These are phyloP conservation scores for Proterorhinus semilunaris DNA, from an alignment of 2,113 vertebrate genomes.

Conservation along the genomic window DNA sequence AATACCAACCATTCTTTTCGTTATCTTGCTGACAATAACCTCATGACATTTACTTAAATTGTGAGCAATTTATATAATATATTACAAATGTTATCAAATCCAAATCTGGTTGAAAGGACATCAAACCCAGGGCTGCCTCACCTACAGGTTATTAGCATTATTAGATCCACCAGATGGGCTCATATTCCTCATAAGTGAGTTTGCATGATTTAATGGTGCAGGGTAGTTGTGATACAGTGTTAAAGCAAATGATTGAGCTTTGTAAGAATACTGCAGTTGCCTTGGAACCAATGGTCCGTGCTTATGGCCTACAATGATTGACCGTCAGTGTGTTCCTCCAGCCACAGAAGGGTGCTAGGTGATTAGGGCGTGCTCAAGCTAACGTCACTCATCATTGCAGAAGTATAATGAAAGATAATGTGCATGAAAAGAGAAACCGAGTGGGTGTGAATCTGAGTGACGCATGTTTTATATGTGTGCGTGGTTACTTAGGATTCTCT, in stretches of 20 bases:
- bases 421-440: slow-evolving; percentile 6
- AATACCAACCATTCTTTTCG: too few relatives aligned
- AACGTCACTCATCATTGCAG: slow-evolving; percentile 24
- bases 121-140: neutral
- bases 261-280: neutral
- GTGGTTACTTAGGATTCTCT: neutral
- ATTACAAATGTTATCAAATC: too few relatives aligned
- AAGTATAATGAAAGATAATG: slow-evolving; percentile 28
- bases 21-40: too few relatives aligned
- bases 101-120: too few relatives aligned
- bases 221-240: neutral
- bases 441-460: slow-evolving; percentile 18
- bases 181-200: slow-evolving; percentile 8
- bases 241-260: neutral
- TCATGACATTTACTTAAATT: too few relatives aligned
- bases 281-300: neutral
- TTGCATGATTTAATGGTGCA: slow-evolving; percentile 26
- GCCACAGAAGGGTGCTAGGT: neutral
- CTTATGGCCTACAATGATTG: slow-evolving; percentile 5
- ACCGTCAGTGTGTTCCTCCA: neutral
- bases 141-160: slow-evolving; percentile 8
- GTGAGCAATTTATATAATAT: too few relatives aligned
- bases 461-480: slow-evolving; percentile 5
- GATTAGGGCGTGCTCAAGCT: slow-evolving; percentile 15
- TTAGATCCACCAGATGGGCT: slow-evolving; percentile 27